Conservation (phyloP, 2,888 invertebrate species). For the Arctia plantaginis region DNA sequence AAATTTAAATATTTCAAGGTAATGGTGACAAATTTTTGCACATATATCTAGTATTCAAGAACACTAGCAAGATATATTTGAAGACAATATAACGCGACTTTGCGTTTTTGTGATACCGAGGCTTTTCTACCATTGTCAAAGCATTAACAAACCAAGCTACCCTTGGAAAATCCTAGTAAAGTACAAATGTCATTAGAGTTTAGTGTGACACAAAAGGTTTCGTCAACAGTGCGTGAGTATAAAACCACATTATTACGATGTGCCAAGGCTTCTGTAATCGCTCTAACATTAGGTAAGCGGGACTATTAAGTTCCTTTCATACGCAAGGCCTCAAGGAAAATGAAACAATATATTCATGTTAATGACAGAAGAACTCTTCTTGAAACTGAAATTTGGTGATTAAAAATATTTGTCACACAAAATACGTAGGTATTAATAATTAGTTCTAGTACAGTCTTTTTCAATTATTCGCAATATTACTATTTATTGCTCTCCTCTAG, state of each 20-base stretch:
- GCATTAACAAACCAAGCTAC: constrained; percentile 14
- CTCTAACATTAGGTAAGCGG: constrained; percentile 36
- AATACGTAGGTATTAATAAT: too few species aligned
- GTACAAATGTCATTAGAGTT: constrained; percentile 41
- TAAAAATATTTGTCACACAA: not conserved
- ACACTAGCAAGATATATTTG: not conserved
- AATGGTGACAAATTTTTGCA: not conserved
- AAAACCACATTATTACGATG: constrained; percentile 60
- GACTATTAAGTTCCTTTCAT: constrained; percentile 37
- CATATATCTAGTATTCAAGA: not conserved
- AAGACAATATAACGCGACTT: not conserved
- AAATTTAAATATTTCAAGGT: too few species aligned
- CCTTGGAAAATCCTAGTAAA: constrained; percentile 38
- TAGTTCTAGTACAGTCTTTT: too few species aligned
- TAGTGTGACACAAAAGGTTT: constrained; percentile 61
- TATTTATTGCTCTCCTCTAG: too few species aligned
- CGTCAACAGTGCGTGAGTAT: constrained; percentile 64
- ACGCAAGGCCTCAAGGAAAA: constrained; percentile 34
- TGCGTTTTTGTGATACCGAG: constrained; percentile 8
- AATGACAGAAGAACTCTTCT: not conserved
- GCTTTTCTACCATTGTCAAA: constrained; percentile 13
- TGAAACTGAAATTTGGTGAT: not conserved
- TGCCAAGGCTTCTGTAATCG: constrained; percentile 55
- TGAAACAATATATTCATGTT: not conserved
- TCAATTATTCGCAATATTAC: too few species aligned